Evolutionary conservation across 2,888 invertebrate species (phyloP), one percentile per base, ranked within the genome.

Genomic region (Malthinus flaveolus): DNA sequence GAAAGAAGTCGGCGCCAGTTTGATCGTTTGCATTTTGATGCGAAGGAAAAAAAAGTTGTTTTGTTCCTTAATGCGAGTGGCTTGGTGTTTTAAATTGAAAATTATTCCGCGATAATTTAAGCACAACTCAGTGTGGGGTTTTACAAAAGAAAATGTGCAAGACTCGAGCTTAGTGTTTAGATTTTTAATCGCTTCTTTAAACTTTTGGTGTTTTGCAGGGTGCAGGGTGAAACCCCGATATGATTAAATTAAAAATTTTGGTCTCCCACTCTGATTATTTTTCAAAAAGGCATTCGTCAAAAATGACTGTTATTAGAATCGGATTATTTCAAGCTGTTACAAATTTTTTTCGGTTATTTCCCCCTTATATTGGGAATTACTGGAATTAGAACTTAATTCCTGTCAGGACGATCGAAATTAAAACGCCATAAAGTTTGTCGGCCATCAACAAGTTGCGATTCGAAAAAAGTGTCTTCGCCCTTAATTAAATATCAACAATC

Each of bases 401-500:
- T 45, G 31, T 45, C 44, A 11, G 12, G 11, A n/a, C 23, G 23
- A 10, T 23, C 23, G 2, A 23, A 23, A 23, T 23, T 23, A 23
- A 23, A 23, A 23, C 6, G 35, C 6, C 35, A 11, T 10, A 10
- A 35, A 35, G n/a, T 35, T n/a, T 10, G 11, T 10, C 6, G 6
- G 11, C 6, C 6, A 10, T 35, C n/a, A 10, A 11, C 11, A 35
- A n/a, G 11, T n/a, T 11, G 42, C 9, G 12, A 42, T 42, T 9
- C 4, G 9, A 46, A 36, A 37, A 50, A 56, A 59, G 23, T 42
- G 23, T 23, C 23, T 42, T 42, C 23, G 15, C 13, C 72, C 70
- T 69, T 73, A 74, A 74, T 73, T 73, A 73, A 74, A 74, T 67
- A 72, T 71, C 70, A 69, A 69, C 71, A 72, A 58, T 56, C 50